Base-by-base conservation (phyloP, 1,140 invertebrate genomes). In the Probaryconus sp. region DNA sequence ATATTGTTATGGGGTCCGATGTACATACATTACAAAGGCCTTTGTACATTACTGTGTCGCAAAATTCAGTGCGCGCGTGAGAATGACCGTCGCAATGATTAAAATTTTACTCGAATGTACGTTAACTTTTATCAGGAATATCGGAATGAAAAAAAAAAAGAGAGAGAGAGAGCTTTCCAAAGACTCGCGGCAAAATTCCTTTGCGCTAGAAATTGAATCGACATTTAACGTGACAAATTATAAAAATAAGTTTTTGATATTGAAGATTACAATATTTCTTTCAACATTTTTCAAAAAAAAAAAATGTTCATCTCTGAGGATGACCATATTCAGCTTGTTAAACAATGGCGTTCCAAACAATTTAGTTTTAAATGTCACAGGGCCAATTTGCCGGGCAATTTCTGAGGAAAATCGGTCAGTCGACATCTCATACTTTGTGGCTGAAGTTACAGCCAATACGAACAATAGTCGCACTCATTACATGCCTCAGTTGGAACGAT, bases 261-360 rank as follows among this genome's bases (percentile, higher is more conserved):
- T n/a, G n/a, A n/a, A n/a, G n/a, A n/a, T n/a, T n/a, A n/a, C n/a
- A n/a, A n/a, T n/a, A n/a, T n/a, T n/a, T n/a, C n/a, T n/a, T n/a
- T n/a, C n/a, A n/a, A n/a, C n/a, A n/a, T n/a, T n/a, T n/a, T n/a
- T n/a, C n/a, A n/a, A n/a, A n/a, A n/a, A n/a, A n/a, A n/a, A 67
- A 68, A 58, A 63, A 71, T 67, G 75, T 76, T 58, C 78, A 82
- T 83, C 67, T 65, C 9, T 6, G 42, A 65, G 74, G 81, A 85
- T 87, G 86, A 87, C 84, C 86, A 83, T 55, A 63, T 60, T 63
- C 73, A 50, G 38, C 65, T 80, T 67, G 79, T 80, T 85, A 88
- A 85, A 88, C 85, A 87, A 88, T 87, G 75, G 67, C 65, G 28
- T 88, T 87, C 85, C 86, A 42, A 85, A 58, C 83, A 81, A 88